Evolutionary conservation across 2,888 invertebrate species (phyloP), one percentile per base, ranked within the genome.

Genomic region (Bhutanitis thaidina): DNA sequence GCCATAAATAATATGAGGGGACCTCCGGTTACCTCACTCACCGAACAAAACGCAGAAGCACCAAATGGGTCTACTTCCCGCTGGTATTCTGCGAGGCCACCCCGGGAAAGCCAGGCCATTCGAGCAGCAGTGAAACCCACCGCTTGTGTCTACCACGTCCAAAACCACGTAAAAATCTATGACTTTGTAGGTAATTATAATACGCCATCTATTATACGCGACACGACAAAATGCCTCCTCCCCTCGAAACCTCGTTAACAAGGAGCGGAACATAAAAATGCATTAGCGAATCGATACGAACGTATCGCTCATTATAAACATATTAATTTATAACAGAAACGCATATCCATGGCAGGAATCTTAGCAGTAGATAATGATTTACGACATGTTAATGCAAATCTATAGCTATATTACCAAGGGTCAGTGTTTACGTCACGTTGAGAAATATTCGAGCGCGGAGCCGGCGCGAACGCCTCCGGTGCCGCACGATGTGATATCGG

Each of bases 341-440:
- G 2, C 5, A 20, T 53, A 57, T 61, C 60, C 52, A 58, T 55
- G 41, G 36, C 36, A 27, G 10, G 41, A 27, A 40, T 35, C 56
- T 65, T 64, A 67, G 62, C 65, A 57, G 64, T 61, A 61, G 66
- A 71, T 73, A 79, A 77, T 86, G 83, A 86, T 83, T 86, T 83
- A 86, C 71, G 80, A 71, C 64, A 70, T 65, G 73, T 72, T 76
- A 77, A 80, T 81, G 80, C 76, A 80, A 81, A 84, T 78, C 74
- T 78, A 77, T 78, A 71, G 71, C 65, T 75, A 61, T 71, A 76
- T 71, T 75, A 70, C 64, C 66, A 63, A 60, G 62, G 29, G 39
- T 34, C 65, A 64, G 49, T 53, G 67, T 64, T 69, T 63, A 67
- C 66, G 64, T 58, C 53, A 53, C 48, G 38, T 34, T 45, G 40